Evolutionary conservation across 2,797 vertebrate genomes (phyloP).

Genomic region (Melanotaenia pygmaea): DNA sequence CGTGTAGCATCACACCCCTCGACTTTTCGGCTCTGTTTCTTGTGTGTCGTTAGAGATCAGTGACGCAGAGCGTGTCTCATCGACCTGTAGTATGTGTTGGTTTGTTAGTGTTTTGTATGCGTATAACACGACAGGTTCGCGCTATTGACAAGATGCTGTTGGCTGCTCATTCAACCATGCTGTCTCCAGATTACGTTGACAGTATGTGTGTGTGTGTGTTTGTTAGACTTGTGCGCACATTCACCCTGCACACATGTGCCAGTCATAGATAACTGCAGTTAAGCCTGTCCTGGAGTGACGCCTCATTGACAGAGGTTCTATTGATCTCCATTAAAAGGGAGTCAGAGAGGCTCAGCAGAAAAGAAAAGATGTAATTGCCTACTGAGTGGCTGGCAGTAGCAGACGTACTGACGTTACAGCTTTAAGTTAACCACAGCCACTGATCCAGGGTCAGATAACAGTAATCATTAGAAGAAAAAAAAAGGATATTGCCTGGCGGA

Average conservation of each 20-base stretch:
- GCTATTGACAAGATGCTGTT: constrained; percentile 46
- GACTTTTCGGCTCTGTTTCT: constrained; percentile 42
- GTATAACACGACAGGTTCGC: constrained; percentile 36
- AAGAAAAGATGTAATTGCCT: constrained; percentile 80
- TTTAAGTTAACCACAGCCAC: constrained; percentile 70
- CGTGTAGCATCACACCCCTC: constrained; percentile 28
- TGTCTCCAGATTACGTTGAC: constrained; percentile 57
- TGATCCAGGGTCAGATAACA: constrained; percentile 78
- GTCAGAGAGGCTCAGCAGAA: constrained; percentile 77
- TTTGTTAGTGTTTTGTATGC: constrained; percentile 49
- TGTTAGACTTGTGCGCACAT: background rate
- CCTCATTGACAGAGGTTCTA: constrained; percentile 79
- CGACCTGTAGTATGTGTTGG: constrained; percentile 59
- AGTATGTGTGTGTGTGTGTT: background rate
- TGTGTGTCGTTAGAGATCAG: constrained; percentile 43
- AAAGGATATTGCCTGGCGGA: constrained; percentile 60
- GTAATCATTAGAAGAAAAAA: constrained; percentile 66
- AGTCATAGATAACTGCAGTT: constrained; percentile 75
- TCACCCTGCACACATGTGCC: constrained; percentile 31
- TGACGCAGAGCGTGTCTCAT: constrained; percentile 62
- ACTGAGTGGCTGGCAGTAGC: constrained; percentile 74
- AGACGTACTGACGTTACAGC: constrained; percentile 66
- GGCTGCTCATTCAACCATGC: constrained; percentile 61
- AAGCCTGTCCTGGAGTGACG: constrained; percentile 72
- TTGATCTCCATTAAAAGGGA: constrained; percentile 83